Evolutionary conservation across 2,113 vertebrate species (phyloP).

Genomic region (Gavia stellata): DNA sequence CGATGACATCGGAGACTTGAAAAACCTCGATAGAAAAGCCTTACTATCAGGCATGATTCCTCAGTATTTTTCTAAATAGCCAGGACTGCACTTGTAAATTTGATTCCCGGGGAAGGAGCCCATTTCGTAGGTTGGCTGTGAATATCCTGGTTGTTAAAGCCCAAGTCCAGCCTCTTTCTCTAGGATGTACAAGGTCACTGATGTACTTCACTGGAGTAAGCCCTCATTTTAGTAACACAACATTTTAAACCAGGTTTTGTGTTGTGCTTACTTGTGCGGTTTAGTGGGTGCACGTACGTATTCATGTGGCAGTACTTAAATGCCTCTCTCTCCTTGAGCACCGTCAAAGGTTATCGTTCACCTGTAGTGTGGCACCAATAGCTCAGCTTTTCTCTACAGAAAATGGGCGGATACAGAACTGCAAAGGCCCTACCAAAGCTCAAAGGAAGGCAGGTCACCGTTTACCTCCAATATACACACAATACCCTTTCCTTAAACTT

Average conservation of each 20-base stretch:
- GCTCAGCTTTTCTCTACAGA: background rate
- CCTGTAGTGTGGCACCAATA: background rate
- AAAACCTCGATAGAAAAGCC: background rate
- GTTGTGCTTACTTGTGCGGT: background rate
- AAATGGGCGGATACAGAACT: background rate
- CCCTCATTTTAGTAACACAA: background rate
- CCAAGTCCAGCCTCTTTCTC: background rate
- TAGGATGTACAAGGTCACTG: background rate
- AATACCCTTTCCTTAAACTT: background rate
- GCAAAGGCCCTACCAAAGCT: background rate
- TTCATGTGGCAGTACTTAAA: fast-evolving
- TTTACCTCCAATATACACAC: background rate
- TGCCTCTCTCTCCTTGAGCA: background rate
- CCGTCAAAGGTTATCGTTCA: background rate
- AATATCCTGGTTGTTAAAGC: background rate
- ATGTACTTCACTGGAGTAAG: background rate
- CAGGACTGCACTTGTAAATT: background rate
- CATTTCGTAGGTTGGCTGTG: background rate
- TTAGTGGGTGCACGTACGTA: fast-evolving
- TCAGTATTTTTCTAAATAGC: background rate
- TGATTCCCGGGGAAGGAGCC: background rate
- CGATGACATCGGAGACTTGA: background rate
- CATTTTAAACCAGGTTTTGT: background rate
- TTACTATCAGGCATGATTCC: background rate
- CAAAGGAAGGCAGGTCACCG: background rate